phyloP scores from a whole-genome alignment of 2,888 invertebrate genomes.

The Dermolepida albohirtum region DNA sequence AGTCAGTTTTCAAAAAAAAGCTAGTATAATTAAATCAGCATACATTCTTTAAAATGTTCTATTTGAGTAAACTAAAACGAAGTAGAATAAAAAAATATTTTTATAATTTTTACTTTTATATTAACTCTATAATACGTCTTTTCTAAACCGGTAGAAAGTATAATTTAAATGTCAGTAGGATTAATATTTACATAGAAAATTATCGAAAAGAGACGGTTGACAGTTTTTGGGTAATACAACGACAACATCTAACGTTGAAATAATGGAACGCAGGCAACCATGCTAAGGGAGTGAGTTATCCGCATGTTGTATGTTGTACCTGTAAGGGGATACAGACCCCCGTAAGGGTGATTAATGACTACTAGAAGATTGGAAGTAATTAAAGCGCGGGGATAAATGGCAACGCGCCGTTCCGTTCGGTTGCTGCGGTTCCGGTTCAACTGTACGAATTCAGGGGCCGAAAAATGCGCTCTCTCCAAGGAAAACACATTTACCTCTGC shows the following conservation, averaged over 20 bases:
- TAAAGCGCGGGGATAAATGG: conserved; percentile 67
- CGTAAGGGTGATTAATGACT: conserved; percentile 64
- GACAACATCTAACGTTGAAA: conserved; percentile 27
- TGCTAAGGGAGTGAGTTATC: conserved; percentile 36
- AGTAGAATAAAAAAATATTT: no score
- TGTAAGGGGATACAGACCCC: conserved; percentile 46
- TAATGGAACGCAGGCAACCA: conserved; percentile 34
- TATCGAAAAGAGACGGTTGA: conserved; percentile 14
- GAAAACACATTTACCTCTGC: conserved; percentile 33
- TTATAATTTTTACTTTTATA: no score
- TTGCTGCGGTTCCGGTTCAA: conserved; percentile 65
- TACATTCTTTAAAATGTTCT: no score
- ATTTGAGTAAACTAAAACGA: no score
- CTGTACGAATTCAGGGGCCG: conserved; percentile 45
- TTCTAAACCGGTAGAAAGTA: no score
- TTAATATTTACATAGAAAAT: not conserved
- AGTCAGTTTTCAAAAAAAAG: no score
- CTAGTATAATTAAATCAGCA: no score
- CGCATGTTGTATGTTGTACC: conserved; percentile 42
- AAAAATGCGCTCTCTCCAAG: conserved; percentile 36
- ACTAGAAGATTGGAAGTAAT: conserved; percentile 67
- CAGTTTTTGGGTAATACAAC: conserved; percentile 28
- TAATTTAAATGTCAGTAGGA: no score
- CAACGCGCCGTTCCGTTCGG: conserved; percentile 63
- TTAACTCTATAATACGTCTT: no score